Percentiles rank a stretch among this genome's conserved stretches.
Conservation (phyloP, 2,888 invertebrate species). For the Cryptophagus acutangulus region DNA sequence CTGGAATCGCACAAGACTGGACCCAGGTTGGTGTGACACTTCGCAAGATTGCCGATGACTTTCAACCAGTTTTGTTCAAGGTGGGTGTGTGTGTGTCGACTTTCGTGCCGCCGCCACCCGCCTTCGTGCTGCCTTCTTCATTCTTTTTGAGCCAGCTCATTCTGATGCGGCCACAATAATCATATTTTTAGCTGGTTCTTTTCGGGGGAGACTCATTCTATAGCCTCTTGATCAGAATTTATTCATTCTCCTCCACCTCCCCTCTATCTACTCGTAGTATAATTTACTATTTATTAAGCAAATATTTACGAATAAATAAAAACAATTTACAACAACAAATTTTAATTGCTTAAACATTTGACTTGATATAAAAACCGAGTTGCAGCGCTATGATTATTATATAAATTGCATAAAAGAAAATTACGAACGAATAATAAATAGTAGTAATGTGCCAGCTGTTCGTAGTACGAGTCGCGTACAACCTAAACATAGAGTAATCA, state of each 20-base stretch:
- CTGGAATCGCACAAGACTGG: conserved; percentile 32
- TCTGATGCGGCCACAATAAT: neutral
- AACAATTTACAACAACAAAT: neutral
- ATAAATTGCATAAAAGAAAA: conserved; percentile 9
- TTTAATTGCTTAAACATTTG: too few relatives aligned
- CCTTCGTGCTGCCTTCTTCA: conserved; percentile 18
- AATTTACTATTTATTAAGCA: too few relatives aligned
- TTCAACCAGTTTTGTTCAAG: conserved; percentile 27
- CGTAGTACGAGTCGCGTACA: conserved; percentile 1
- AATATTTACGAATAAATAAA: neutral
- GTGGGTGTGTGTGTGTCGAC: conserved; percentile 32
- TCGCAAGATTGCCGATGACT: conserved; percentile 34
- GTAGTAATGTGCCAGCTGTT: conserved; percentile 6
- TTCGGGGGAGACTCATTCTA: too few relatives aligned
- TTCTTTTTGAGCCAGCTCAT: conserved; percentile 8
- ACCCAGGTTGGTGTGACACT: conserved; percentile 38
- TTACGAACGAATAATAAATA: conserved; percentile 5
- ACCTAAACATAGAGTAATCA: conserved; percentile 5
- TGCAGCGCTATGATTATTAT: too few relatives aligned
- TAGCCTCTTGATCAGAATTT: too few relatives aligned
- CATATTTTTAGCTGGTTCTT: too few relatives aligned
- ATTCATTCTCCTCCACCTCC: too few relatives aligned
- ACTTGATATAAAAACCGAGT: too few relatives aligned
- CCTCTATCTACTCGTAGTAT: too few relatives aligned
- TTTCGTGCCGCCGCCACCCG: conserved; percentile 24